These are phyloP conservation scores for Mesocentrotus franciscanus DNA, from an alignment of 53 echinoderm and acorn worm species.

Conservation along the genomic window DNA sequence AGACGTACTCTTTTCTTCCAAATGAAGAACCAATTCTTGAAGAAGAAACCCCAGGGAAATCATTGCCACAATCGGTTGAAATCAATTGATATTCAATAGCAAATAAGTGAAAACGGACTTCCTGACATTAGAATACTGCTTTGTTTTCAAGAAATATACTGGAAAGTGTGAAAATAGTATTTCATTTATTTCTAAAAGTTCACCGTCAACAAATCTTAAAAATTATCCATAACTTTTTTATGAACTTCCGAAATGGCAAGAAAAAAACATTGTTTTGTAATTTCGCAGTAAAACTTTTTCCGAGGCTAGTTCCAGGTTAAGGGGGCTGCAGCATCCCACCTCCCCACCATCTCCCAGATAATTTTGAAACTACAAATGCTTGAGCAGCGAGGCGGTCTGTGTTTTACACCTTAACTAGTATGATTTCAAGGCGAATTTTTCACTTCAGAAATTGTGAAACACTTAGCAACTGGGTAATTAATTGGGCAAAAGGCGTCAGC, in stretches of 20 bases:
- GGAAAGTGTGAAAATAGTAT: background rate
- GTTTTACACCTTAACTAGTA: no score
- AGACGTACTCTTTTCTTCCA: background rate
- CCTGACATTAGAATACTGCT: background rate
- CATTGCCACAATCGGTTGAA: background rate
- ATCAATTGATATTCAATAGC: background rate
- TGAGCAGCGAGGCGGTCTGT: no score
- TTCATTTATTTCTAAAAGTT: background rate
- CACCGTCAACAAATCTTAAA: background rate
- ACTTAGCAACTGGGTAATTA: no score
- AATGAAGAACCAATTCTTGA: background rate
- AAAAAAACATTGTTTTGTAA: no score
- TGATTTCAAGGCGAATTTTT: no score
- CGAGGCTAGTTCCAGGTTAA: no score
- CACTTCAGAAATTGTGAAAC: no score
- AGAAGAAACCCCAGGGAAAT: background rate
- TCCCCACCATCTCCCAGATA: no score
- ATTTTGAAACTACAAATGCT: no score
- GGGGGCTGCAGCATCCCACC: no score
- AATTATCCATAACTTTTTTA: background rate
- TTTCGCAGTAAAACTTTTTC: no score
- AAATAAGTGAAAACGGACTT: background rate
- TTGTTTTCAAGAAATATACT: background rate
- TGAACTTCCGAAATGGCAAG: background rate
- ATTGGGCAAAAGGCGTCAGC: no score